These are phyloP conservation scores for Sicus ferrugineus DNA, from an alignment of 2,888 invertebrate genomes.

Conservation along the genomic window DNA sequence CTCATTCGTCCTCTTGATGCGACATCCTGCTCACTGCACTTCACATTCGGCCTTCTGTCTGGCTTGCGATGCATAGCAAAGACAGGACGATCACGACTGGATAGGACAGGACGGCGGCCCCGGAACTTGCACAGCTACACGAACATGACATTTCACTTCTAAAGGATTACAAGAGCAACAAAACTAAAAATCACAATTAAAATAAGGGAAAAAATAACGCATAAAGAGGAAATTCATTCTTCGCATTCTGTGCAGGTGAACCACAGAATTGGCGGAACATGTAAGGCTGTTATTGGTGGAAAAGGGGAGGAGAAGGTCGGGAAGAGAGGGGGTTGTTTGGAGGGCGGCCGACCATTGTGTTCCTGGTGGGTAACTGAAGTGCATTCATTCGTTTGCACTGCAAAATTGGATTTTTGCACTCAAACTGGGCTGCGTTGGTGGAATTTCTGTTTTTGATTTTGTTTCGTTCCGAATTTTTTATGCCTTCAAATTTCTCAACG, in stretches of 20 bases:
- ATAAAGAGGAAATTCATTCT: not conserved
- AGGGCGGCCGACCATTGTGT: not conserved
- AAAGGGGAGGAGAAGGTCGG: not conserved
- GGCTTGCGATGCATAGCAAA: not conserved
- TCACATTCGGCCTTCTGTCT: not conserved
- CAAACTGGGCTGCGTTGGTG: not conserved
- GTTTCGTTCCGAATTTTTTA: conserved; percentile 12
- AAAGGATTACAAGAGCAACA: not conserved
- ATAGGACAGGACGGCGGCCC: not conserved
- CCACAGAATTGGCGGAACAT: not conserved
- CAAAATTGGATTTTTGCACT: conserved; percentile 30
- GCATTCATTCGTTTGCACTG: not conserved
- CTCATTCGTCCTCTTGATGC: not conserved
- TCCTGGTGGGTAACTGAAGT: not conserved
- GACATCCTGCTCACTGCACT: not conserved
- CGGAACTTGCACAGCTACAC: not conserved
- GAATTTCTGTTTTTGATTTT: conserved; percentile 6
- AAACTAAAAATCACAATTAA: too few species aligned
- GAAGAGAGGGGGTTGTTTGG: not conserved
- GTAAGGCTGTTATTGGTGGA: not conserved
- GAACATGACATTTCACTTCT: conserved; percentile 5
- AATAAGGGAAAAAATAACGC: not conserved
- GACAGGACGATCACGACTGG: not conserved
- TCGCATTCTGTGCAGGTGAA: too few species aligned
- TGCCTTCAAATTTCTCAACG: not conserved